Evolutionary conservation across 2,797 vertebrate species (phyloP).

Genomic region (Peromyscus eremicus): DNA sequence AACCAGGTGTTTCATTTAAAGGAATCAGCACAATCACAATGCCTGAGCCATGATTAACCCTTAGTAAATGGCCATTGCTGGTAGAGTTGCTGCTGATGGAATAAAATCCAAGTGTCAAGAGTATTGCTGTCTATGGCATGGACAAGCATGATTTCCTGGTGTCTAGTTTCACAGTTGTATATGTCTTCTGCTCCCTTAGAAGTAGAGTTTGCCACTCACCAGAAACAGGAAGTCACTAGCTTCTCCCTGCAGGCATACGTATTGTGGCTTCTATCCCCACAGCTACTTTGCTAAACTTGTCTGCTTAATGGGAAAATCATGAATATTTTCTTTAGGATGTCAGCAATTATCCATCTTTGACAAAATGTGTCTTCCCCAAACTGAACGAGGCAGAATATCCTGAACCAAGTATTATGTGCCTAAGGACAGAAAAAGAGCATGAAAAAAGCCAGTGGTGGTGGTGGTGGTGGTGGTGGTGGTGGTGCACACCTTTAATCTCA

Average conservation of each 20-base stretch:
- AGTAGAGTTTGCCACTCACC: background rate
- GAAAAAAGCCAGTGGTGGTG: background rate
- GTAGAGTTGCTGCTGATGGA: background rate
- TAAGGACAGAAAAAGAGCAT: background rate
- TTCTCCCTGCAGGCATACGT: background rate
- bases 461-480: no score
- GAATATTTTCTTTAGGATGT: conserved; percentile 41
- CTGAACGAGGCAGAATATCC: background rate
- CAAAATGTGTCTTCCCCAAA: conserved; percentile 18
- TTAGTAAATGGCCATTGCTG: background rate
- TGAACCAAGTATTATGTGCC: background rate
- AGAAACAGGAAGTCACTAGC: background rate
- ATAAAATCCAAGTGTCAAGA: background rate
- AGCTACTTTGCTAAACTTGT: background rate
- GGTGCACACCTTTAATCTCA: no score
- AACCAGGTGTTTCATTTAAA: background rate
- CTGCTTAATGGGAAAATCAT: background rate
- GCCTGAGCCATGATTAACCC: background rate
- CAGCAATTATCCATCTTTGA: background rate
- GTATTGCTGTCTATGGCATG: background rate
- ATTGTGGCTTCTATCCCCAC: background rate
- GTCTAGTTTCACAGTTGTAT: background rate
- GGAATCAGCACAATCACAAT: background rate
- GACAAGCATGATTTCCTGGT: background rate
- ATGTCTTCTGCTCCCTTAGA: background rate